Evolutionary conservation across 2,113 vertebrate genomes (phyloP).

Genomic region (Tachysurus vachellii): DNA sequence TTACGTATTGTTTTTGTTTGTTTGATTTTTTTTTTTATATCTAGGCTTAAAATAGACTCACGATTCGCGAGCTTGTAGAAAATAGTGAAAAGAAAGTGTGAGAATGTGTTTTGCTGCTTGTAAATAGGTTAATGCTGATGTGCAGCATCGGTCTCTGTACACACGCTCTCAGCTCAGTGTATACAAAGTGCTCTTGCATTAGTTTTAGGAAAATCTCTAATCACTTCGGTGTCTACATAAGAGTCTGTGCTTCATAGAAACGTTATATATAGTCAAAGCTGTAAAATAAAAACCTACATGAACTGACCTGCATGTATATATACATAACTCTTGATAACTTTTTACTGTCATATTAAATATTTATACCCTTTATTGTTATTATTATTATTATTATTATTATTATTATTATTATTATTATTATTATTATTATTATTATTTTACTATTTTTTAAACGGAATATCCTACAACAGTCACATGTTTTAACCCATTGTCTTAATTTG

Average conservation of each 20-base stretch:
- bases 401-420: background rate
- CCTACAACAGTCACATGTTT: background rate
- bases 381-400: constrained; percentile 15
- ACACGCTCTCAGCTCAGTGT: background rate
- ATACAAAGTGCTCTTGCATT: background rate
- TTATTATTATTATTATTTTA: background rate
- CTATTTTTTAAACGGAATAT: background rate
- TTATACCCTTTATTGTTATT: background rate
- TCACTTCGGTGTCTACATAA: background rate
- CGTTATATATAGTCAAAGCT: background rate
- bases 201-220: background rate
- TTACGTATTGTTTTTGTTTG: background rate
- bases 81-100: background rate
- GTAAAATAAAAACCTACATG: background rate
- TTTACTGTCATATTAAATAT: background rate
- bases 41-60: background rate
- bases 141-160: background rate
- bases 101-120: background rate
- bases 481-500: background rate
- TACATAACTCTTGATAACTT: background rate
- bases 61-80: background rate
- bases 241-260: background rate
- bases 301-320: background rate
- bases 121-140: background rate
- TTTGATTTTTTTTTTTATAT: background rate